Base-by-base conservation (phyloP, 2,888 invertebrate genomes). In the Labia minor region DNA sequence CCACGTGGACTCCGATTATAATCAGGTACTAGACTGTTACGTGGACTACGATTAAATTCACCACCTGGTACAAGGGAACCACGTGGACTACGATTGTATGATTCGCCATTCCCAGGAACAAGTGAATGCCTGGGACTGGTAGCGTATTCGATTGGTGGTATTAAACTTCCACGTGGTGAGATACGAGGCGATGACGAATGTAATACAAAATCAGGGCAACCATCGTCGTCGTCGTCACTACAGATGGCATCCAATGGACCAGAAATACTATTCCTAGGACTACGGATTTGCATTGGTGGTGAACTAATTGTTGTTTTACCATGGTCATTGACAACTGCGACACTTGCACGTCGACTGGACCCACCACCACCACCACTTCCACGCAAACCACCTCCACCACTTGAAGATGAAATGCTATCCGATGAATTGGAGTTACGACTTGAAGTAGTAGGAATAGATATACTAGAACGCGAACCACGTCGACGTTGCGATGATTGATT, bases 401-500 rank as follows among this genome's bases (percentile, higher is more conserved):
- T 76, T n/a, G 70, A 37, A 0, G 26, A 80, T 78, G 65, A 78
- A 4, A 75, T 75, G 1, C 76, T 77, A 0, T 76, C 74, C 19
- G 77, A 75, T 1, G 78, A 76, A 37, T 78, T 76, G 65, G 77
- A 78, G 77, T 61, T 20, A 63, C 67, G 37, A 37, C 14, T 82
- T 79, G 72, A 83, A 85, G 19, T 18, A 61, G 21, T n/a, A 61
- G 65, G 62, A 19, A 62, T 85, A 16, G 85, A 84, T 72, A 85
- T 85, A n/a, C n/a, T n/a, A n/a, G n/a, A n/a, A 68, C 86, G 80
- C 10, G 87, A 85, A 67, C 86, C 84, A 66, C 87, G 81, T 18
- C 86, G 82, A 70, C 87, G 82, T 66, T 87, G 81, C 67, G 85
- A 83, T 37, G 88, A 88, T 26, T 87, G 83, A 72, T 84, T 85